phyloP scores from a whole-genome alignment of 1,140 invertebrate genomes.

The Hyles euphorbiae region DNA sequence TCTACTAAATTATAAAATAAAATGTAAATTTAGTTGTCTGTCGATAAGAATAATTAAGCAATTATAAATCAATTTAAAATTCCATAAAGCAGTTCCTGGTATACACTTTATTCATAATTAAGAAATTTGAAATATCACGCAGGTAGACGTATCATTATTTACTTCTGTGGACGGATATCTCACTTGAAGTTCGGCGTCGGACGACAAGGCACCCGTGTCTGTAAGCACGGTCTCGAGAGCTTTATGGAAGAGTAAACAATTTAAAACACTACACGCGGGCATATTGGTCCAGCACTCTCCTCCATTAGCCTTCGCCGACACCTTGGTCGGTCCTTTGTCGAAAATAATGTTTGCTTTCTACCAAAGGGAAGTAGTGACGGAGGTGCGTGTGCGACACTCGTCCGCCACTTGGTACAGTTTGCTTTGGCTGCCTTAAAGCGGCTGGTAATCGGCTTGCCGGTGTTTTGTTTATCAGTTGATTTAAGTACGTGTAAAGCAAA shows the following conservation, averaged over 20 bases:
- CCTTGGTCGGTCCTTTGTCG: constrained; percentile 58
- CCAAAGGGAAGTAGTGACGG: constrained; percentile 27
- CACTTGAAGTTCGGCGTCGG: constrained; percentile 22
- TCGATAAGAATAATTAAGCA: no score
- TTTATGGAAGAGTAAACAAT: constrained; percentile 71
- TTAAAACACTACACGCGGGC: constrained; percentile 67
- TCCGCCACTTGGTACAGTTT: constrained; percentile 51
- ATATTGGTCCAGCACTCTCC: constrained; percentile 67
- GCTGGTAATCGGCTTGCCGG: constrained; percentile 40
- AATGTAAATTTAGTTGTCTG: no score
- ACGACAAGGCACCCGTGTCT: constrained; percentile 32
- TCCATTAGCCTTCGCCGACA: constrained; percentile 68
- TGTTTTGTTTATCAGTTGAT: constrained; percentile 14
- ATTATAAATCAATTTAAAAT: no score
- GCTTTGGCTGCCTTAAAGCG: constrained; percentile 49
- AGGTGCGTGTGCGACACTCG: constrained; percentile 63
- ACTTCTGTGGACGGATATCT: constrained; percentile 23
- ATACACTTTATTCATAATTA: no score
- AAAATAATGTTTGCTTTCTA: constrained; percentile 61
- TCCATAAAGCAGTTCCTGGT: no score
- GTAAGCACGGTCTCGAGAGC: constrained; percentile 46
- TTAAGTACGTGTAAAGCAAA: constrained; percentile 5
- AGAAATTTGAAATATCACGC: no score
- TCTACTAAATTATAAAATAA: no score
- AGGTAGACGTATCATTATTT: constrained; percentile 16